Base-by-base conservation (phyloP, 1,140 invertebrate species). In the Coenobita brevimanus region DNA sequence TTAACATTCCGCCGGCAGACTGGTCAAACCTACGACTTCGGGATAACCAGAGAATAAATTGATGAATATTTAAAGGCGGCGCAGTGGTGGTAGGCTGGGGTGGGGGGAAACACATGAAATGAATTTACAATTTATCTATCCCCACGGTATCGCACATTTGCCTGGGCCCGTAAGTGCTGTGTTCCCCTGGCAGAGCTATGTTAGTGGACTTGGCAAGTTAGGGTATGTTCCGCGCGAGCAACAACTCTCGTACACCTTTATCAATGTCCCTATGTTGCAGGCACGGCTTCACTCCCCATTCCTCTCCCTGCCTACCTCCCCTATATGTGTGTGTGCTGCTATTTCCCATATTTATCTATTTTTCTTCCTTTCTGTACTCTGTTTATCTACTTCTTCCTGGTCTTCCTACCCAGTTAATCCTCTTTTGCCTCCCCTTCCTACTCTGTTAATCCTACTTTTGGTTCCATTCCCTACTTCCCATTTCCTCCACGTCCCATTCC, bases 81-180 rank as follows among this genome's bases (percentile, higher is more conserved):
- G 76, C 85, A 80, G 85, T 43, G 78, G 85, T 78, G 71, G 85
- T 79, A 24, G 75, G 46, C 6, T 6, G 17, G 17, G 46, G 17
- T 50, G 46, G 46, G 46, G 46, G 46, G 76, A 67, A 87, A 87
- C 85, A 81, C 85, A 87, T 87, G 85, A 87, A 87, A 87, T 87
- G 76, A 87, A 87, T 87, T 87, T 87, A 87, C 76, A 87, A 87
- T 87, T 87, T 87, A 87, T 87, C 85, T 87, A 87, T 87, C 85
- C 85, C 85, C 21, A 60, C 67, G 85, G 85, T 87, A 87, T 87
- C 76, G 85, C 85, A 87, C 85, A 87, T 87, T 87, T 87, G 85
- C 76, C 73, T 73, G 62, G 46, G 76, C 85, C 46, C 46, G 57
- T 87, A 87, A 87, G 85, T 80, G 85, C 85, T 87, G 85, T 87